phyloP scores from a whole-genome alignment of 1,140 invertebrate genomes.

The Acyrthosiphon pisum region DNA sequence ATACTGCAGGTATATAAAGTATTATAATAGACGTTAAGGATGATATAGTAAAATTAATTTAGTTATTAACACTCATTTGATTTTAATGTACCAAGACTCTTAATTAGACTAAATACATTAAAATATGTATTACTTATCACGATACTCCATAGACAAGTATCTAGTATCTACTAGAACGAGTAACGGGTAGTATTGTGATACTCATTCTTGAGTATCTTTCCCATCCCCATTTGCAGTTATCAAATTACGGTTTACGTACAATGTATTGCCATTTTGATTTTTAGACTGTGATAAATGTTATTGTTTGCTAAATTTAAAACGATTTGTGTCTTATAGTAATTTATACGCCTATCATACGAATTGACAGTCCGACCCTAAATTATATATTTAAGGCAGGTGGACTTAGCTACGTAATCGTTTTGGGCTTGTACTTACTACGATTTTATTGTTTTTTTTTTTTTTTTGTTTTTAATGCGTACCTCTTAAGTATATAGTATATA shows the following conservation, averaged over 20 bases:
- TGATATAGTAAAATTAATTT: not conserved
- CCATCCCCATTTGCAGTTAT: not conserved
- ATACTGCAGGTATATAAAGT: too few relatives aligned
- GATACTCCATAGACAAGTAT: too few relatives aligned
- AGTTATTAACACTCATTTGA: not conserved
- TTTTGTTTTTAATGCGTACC: not conserved
- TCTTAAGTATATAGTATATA: constrained; percentile 11
- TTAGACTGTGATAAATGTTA: not conserved
- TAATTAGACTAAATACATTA: too few relatives aligned
- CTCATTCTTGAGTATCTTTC: not conserved
- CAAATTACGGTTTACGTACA: not conserved
- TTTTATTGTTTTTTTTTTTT: not conserved
- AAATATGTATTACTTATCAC: too few relatives aligned
- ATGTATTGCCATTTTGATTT: too few relatives aligned
- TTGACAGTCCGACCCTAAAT: not conserved
- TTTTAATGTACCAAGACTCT: not conserved
- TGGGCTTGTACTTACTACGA: not conserved
- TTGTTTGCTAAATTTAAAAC: not conserved
- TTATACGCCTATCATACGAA: not conserved
- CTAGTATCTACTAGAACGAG: too few relatives aligned
- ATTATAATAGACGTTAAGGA: too few relatives aligned
- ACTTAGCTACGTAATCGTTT: not conserved
- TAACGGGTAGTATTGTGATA: too few relatives aligned
- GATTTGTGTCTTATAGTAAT: not conserved
- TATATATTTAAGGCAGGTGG: not conserved